Base-by-base conservation (phyloP, 2,888 invertebrate species). In the Hipparchia semele region DNA sequence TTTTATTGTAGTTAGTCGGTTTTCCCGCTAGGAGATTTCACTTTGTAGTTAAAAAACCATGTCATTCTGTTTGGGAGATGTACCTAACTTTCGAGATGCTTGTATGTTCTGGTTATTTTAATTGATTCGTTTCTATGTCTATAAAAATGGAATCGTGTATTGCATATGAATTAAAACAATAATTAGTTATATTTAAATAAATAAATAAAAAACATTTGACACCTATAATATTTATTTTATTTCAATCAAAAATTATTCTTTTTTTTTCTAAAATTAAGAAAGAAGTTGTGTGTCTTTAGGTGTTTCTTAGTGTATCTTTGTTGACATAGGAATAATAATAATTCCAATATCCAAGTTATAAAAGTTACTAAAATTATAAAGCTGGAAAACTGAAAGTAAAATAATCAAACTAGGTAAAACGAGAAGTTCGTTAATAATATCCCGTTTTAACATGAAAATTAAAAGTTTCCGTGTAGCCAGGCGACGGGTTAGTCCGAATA, bases 1-100 rank as follows among this genome's bases (percentile, higher is more conserved):
- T 87, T 87, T 87, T 84, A 83, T 86, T 84, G 80, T 80, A 84
- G 82, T 85, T 87, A 81, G 80, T 76, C 77, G 76, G 78, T 78
- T 80, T 78, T 73, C 73, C 76, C 75, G 75, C 74, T 76, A 75
- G 73, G 75, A 75, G 78, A 80, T 80, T 83, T 82, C 79, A 81
- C 78, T 81, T 82, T 78, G 74, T 78, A 81, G 77, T 80, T 76
- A 75, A 51, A 39, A 73, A 75, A 68, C 77, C 75, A 74, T 79
- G 77, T 69, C 69, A 69, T 75, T 75, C 72, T 75, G 70, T 76
- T 76, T 72, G 73, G 51, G 46, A 10, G 62, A 68, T 70, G 69
- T 67, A 23, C 23, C 23, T 23, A 75, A 78, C 79, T 81, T 78
- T 78, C 49, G 72, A 61, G 76, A 58, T 60, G 62, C 46, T 65